A percentile compares a stretch with the other conserved stretches of the same genome.
phyloP scores from a whole-genome alignment of 2,888 invertebrate species.

The Parochlus steinenii region DNA sequence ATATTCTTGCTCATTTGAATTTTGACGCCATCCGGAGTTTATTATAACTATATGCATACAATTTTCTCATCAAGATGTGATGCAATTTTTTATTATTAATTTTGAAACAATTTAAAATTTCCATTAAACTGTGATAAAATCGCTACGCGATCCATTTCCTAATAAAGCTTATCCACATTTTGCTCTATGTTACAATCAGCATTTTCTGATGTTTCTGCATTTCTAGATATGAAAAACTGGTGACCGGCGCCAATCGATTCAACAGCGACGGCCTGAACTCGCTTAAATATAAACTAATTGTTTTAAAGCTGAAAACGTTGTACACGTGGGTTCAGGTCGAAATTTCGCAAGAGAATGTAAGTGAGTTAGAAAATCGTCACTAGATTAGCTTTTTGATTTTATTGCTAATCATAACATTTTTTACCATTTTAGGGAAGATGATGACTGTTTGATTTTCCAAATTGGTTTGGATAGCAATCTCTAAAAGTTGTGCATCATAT shows the following conservation, averaged over 20 bases:
- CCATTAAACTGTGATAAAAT: too few relatives aligned
- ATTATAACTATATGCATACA: too few relatives aligned
- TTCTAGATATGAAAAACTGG: slow-evolving; percentile 67
- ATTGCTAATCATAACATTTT: background rate
- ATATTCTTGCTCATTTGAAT: too few relatives aligned
- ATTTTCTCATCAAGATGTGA: too few relatives aligned
- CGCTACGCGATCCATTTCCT: too few relatives aligned
- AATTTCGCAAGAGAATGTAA: slow-evolving; percentile 44
- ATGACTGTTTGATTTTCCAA: slow-evolving; percentile 8
- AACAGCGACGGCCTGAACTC: slow-evolving; percentile 75
- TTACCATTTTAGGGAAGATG: slow-evolving; percentile 11
- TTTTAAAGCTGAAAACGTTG: slow-evolving; percentile 48
- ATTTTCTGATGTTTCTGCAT: slow-evolving; percentile 12
- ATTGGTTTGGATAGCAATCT: background rate
- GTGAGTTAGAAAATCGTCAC: slow-evolving; percentile 49
- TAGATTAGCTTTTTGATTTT: slow-evolving; percentile 19
- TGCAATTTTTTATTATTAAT: too few relatives aligned
- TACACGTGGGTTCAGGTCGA: slow-evolving; percentile 74
- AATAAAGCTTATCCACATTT: background rate
- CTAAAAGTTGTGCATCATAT: too few relatives aligned
- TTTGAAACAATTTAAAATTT: too few relatives aligned
- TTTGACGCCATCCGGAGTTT: too few relatives aligned
- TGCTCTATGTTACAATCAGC: background rate
- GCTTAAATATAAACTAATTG: slow-evolving; percentile 57
- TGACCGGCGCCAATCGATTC: slow-evolving; percentile 67